Conservation (phyloP, 2,797 vertebrate genomes). For the Crocidura indochinensis region DNA sequence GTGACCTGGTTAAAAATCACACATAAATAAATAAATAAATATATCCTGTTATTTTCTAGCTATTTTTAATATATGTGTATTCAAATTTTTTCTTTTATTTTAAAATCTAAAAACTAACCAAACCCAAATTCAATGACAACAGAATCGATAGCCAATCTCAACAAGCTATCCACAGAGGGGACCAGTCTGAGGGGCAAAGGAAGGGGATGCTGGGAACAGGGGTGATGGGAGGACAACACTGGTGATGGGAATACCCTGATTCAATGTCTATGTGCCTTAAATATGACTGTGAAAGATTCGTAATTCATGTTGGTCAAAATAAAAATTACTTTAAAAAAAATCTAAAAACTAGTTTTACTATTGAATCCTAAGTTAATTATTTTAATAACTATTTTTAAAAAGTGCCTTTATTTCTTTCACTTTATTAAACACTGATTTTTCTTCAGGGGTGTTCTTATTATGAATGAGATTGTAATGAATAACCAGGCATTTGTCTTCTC, state of each 20-base stretch:
- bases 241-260: too few relatives aligned
- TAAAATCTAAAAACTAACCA: background rate
- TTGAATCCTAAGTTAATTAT: slow-evolving; percentile 19
- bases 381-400: slow-evolving; percentile 30
- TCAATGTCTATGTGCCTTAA: too few relatives aligned
- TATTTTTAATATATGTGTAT: background rate
- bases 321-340: too few relatives aligned
- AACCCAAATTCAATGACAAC: too few relatives aligned
- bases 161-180: too few relatives aligned
- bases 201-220: too few relatives aligned
- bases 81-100: slow-evolving; percentile 38
- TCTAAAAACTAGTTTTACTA: background rate
- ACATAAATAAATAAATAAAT: too few relatives aligned
- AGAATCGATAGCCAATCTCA: too few relatives aligned
- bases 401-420: slow-evolving; percentile 37
- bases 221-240: too few relatives aligned
- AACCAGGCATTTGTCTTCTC: slow-evolving; percentile 54
- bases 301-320: too few relatives aligned
- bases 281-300: too few relatives aligned
- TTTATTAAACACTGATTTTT: slow-evolving; percentile 10
- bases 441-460: slow-evolving; percentile 30
- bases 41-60: background rate
- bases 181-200: too few relatives aligned
- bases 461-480: slow-evolving; percentile 12
- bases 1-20: slow-evolving; percentile 19